phyloP scores from a whole-genome alignment of 2,113 vertebrate genomes.

The Albula goreensis region DNA sequence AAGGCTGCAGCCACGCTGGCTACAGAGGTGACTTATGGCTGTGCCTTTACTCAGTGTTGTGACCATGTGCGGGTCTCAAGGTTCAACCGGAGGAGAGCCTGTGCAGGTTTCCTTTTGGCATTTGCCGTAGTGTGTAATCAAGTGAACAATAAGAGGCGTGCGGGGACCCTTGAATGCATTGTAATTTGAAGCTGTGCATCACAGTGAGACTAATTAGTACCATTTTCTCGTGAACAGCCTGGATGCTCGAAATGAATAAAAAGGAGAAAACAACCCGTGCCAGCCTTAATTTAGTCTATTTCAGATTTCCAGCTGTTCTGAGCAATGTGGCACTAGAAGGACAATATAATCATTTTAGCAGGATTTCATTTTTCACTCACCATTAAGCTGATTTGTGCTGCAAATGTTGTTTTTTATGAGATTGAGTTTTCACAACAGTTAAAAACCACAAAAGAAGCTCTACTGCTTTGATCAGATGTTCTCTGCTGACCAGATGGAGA shows the following conservation, averaged over 20 bases:
- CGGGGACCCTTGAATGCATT: background rate
- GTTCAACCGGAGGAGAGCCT: background rate
- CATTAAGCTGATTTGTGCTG: background rate
- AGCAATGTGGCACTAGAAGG: background rate
- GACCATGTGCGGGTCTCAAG: background rate
- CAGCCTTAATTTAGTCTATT: constrained; percentile 10
- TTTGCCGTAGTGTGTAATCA: constrained; percentile 4
- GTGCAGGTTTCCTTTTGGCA: background rate
- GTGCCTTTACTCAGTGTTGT: background rate
- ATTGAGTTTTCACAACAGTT: background rate
- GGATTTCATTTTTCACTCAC: background rate
- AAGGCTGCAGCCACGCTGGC: background rate
- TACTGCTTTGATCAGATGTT: background rate
- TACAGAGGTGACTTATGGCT: background rate
- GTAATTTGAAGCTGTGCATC: constrained; percentile 7
- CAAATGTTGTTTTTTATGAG: background rate
- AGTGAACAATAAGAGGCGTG: background rate
- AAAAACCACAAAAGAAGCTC: background rate
- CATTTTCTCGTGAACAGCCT: background rate
- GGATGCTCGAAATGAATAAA: background rate
- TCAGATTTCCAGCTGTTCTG: background rate
- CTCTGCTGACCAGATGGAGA: background rate
- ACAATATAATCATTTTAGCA: background rate
- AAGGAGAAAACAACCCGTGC: background rate
- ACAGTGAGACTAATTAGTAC: constrained; percentile 8